These are phyloP conservation scores for Fopius arisanus DNA, from an alignment of 1,140 invertebrate species.

Conservation along the genomic window DNA sequence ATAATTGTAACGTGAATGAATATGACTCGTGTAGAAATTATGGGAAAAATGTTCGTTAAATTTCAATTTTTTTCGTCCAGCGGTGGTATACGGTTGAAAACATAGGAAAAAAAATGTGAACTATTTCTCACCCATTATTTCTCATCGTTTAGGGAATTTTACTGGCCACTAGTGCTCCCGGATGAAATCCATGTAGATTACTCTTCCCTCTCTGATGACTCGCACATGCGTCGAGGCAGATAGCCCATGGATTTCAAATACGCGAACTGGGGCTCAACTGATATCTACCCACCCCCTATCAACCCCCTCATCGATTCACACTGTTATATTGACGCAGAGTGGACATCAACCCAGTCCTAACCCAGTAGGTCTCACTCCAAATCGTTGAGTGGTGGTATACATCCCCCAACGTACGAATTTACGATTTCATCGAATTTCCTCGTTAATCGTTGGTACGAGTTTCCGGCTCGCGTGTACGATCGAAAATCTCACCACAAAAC, in stretches of 20 bases:
- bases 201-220: not conserved
- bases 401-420: constrained; percentile 42
- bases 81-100: too few species aligned
- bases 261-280: not conserved
- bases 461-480: constrained; percentile 30
- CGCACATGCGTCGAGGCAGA: not conserved
- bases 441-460: constrained; percentile 46
- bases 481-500: constrained; percentile 6
- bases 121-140: constrained; percentile 19
- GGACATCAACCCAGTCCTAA: constrained; percentile 2
- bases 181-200: not conserved
- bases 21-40: too few species aligned
- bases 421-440: constrained; percentile 51
- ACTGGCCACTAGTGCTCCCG: constrained; percentile 12
- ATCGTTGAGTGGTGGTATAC: not conserved
- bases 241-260: not conserved
- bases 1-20: too few species aligned
- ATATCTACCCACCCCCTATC: not conserved
- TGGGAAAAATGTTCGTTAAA: too few species aligned
- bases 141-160: constrained; percentile 37
- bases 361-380: not conserved
- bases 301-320: not conserved
- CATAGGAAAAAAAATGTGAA: not conserved
- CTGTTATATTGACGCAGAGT: constrained; percentile 7
- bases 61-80: too few species aligned